Percentiles rank a stretch among this genome's conserved stretches.
Evolutionary conservation across 2,797 vertebrate species (phyloP).

Genomic region (Novumbra hubbsi): DNA sequence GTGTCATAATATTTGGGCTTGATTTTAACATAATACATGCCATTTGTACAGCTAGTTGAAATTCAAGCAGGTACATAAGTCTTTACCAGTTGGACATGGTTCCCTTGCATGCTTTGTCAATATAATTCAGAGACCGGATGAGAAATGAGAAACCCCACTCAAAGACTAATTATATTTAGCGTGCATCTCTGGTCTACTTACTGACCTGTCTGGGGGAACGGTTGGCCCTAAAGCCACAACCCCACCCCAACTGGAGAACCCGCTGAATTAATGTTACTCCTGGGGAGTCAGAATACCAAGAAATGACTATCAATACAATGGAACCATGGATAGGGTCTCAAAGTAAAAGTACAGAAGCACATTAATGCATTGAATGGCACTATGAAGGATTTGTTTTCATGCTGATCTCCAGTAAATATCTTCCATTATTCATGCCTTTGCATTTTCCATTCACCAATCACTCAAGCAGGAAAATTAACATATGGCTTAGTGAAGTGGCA

Average conservation of each 20-base stretch:
- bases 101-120: too few species aligned
- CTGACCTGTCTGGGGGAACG: too few species aligned
- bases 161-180: too few species aligned
- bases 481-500: constrained; percentile 46
- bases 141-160: too few species aligned
- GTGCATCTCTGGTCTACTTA: too few species aligned
- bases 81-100: too few species aligned
- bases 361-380: constrained; percentile 40
- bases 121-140: too few species aligned
- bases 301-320: too few species aligned
- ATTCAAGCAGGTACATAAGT: too few species aligned
- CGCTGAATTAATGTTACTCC: constrained; percentile 32
- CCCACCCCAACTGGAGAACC: not conserved
- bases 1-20: constrained; percentile 28
- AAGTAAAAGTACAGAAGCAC: constrained; percentile 31
- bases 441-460: constrained; percentile 11
- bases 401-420: constrained; percentile 49
- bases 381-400: constrained; percentile 27
- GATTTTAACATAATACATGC: too few species aligned
- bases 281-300: not conserved
- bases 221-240: too few species aligned
- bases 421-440: constrained; percentile 62
- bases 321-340: not conserved
- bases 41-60: too few species aligned
- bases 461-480: not conserved